Evolutionary conservation across 2,113 vertebrate genomes (phyloP).

Genomic region (Chloebia gouldiae): DNA sequence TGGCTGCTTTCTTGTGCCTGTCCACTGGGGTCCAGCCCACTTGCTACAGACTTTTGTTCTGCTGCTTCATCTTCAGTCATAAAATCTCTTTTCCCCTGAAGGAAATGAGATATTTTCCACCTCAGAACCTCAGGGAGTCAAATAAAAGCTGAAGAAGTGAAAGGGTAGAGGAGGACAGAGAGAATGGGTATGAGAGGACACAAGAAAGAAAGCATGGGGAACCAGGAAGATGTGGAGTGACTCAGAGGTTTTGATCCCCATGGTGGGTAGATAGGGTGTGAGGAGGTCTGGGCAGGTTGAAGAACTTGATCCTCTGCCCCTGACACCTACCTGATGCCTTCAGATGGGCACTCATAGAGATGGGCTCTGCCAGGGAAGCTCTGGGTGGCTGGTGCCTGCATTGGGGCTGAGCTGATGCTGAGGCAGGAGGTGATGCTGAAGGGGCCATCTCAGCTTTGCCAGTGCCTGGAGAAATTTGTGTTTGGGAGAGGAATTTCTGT

Average conservation of each 20-base stretch:
- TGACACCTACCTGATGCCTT: constrained; percentile 14
- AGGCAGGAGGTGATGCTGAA: constrained; percentile 78
- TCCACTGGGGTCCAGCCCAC: background rate
- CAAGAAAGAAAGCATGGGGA: background rate
- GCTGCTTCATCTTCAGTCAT: background rate
- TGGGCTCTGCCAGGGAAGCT: constrained; percentile 78
- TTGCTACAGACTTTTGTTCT: background rate
- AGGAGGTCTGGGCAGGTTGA: background rate
- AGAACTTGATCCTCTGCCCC: accelerated
- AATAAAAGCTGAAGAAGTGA: background rate
- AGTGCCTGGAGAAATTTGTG: constrained; percentile 76
- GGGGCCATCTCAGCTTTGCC: constrained; percentile 75
- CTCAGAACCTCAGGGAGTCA: background rate
- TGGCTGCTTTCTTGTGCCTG: background rate
- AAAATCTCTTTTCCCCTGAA: background rate
- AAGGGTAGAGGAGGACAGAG: background rate
- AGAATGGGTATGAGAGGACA: background rate
- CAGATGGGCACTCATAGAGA: background rate
- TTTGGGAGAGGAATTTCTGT: constrained; percentile 6
- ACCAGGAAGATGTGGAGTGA: background rate
- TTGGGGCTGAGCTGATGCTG: constrained; percentile 20
- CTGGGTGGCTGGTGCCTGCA: constrained; percentile 64
- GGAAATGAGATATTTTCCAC: background rate
- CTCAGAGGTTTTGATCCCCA: background rate
- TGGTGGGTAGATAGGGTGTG: background rate